Base-by-base conservation (phyloP, 2,797 vertebrate species). In the Tamandua tetradactyla region DNA sequence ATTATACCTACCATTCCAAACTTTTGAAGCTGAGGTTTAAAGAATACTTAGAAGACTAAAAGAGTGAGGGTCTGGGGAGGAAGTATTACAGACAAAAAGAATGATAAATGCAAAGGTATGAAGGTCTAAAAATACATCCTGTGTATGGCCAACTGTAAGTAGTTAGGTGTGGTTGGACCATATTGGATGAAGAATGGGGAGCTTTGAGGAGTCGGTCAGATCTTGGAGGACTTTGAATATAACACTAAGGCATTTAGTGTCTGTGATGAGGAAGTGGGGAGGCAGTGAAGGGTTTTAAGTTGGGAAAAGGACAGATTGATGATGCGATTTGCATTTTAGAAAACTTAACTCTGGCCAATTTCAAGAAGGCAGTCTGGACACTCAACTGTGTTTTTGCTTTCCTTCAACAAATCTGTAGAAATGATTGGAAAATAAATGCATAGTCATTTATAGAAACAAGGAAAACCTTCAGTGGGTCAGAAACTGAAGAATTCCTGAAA, bases 401-500 rank as follows among this genome's bases (percentile, higher is more conserved):
- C 49, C 69, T 89, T 89, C 57, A 83, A 30, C 69, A 87, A 90
- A 52, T 64, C 18, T 81, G 5, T 55, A 80, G 78, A 76, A 59
- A 61, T 64, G 92, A 49, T 69, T 75, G n/a, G 84, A 66, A 83
- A 61, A 78, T 10, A 57, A 23, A 32, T 35, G 74, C 35, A 8
- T 92, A 74, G 84, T 44, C 52, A 30, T 79, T 57, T 72, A 55
- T 55, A 85, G 35, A 82, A n/a, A 94, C 30, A 83, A 93, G n/a
- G 20, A 27, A 59, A 95, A 91, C 35, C 88, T 44, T 82, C 13
- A 59, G 4, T 93, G 85, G 87, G 87, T 89, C 3, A 80, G 61
- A 85, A 94, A 78, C 71, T 71, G n/a, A 83, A 69, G 61, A 87
- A 80, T 87, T 93, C 82, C 78, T 89, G 74, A 84, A 87, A 92